Evolutionary conservation across 2,113 vertebrate genomes (phyloP).

Genomic region (Cyprinodon tularosa): DNA sequence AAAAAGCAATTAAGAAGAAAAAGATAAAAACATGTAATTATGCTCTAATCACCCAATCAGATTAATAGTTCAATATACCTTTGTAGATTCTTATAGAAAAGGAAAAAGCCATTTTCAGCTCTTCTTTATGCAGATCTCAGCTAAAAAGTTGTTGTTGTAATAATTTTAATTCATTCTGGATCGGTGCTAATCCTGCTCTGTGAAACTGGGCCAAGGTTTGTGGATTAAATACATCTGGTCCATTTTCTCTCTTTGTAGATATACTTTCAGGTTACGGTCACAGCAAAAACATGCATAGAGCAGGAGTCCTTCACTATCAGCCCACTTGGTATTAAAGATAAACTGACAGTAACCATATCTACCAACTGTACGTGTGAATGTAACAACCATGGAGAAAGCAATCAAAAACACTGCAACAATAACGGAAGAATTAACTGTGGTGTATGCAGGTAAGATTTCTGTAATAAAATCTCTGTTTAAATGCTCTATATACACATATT

Average conservation of each 20-base stretch:
- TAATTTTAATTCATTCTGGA: too few species aligned
- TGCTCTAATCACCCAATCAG: too few species aligned
- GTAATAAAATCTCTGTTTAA: neutral
- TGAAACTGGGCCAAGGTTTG: too few species aligned
- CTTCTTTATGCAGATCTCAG: too few species aligned
- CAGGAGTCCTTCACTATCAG: slow-evolving; percentile 82
- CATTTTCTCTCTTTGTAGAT: slow-evolving; percentile 74
- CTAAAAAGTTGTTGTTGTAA: too few species aligned
- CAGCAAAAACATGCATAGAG: slow-evolving; percentile 78
- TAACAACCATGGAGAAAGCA: fast-evolving
- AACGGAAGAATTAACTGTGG: slow-evolving; percentile 84
- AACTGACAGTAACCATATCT: slow-evolving; percentile 78
- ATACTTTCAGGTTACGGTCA: slow-evolving; percentile 87
- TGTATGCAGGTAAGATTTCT: slow-evolving; percentile 86
- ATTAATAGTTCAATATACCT: too few species aligned
- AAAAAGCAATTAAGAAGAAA: too few species aligned
- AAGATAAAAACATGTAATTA: too few species aligned
- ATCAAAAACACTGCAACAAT: slow-evolving; percentile 51
- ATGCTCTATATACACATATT: neutral
- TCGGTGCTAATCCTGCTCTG: too few species aligned
- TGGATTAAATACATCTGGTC: too few species aligned
- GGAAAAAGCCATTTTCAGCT: too few species aligned
- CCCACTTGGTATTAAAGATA: slow-evolving; percentile 88
- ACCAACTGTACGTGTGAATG: slow-evolving; percentile 87
- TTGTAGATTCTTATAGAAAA: too few species aligned